Evolutionary conservation across 2,797 vertebrate genomes (phyloP).

Genomic region (Falco novaeseelandiae): DNA sequence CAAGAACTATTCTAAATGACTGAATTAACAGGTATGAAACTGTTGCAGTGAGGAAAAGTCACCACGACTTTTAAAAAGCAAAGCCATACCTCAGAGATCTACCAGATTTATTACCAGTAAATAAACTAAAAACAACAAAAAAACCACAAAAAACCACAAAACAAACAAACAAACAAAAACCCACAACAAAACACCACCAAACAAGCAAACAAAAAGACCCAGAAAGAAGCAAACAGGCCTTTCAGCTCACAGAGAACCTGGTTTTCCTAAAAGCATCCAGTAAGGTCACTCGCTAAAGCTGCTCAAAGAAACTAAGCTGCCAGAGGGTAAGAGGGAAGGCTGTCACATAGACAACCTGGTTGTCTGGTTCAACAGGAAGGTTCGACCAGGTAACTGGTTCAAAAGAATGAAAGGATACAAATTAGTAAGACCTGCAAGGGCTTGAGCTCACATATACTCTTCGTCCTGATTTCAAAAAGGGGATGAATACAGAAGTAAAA

Average conservation of each 20-base stretch:
- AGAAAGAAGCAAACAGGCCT: neutral
- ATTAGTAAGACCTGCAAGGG: neutral
- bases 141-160: too few relatives aligned
- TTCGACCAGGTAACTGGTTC: neutral
- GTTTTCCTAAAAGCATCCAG: neutral
- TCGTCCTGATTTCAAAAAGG: neutral
- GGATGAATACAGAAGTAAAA: neutral
- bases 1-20: neutral
- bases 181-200: neutral
- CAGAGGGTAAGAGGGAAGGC: neutral
- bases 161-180: too few relatives aligned
- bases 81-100: neutral
- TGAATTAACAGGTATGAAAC: neutral
- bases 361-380: too few relatives aligned
- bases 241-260: neutral
- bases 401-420: neutral
- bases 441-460: neutral
- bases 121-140: neutral
- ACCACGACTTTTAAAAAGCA: neutral
- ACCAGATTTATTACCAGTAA: neutral
- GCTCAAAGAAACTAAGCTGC: neutral
- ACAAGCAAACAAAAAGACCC: neutral
- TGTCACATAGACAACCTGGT: neutral
- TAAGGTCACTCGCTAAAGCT: neutral
- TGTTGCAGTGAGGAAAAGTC: neutral